Evolutionary conservation across 2,113 vertebrate species (phyloP).

Genomic region (Podarcis muralis): DNA sequence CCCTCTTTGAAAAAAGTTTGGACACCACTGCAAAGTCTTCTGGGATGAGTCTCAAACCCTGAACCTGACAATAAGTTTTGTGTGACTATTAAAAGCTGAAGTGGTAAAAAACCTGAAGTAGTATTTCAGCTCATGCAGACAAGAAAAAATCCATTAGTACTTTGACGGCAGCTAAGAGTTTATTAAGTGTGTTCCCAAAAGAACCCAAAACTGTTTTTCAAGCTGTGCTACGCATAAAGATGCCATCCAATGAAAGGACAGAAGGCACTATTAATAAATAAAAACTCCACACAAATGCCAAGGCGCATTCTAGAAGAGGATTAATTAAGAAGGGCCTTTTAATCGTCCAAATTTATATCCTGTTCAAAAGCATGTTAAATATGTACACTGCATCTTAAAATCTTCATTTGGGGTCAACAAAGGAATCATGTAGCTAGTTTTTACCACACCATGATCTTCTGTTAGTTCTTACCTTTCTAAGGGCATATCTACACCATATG

Average conservation of each 20-base stretch:
- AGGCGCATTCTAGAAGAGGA: neutral
- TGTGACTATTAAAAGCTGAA: neutral
- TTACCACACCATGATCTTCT: neutral
- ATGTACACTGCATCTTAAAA: neutral
- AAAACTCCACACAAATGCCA: neutral
- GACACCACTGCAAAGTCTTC: too few relatives aligned
- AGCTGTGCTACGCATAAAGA: neutral
- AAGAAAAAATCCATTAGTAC: neutral
- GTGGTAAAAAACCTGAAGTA: constrained; percentile 2
- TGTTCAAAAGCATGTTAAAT: neutral
- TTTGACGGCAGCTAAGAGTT: neutral
- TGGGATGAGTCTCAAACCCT: too few relatives aligned
- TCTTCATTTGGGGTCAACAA: neutral
- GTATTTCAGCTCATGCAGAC: neutral
- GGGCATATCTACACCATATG: too few relatives aligned
- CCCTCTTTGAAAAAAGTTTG: too few relatives aligned
- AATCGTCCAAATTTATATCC: neutral
- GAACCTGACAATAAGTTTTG: neutral
- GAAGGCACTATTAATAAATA: constrained; percentile 3
- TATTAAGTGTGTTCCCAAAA: constrained; percentile 24
- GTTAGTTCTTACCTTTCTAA: too few relatives aligned
- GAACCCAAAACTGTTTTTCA: neutral
- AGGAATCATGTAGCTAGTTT: neutral
- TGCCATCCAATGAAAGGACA: neutral
- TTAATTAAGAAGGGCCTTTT: neutral